A percentile compares a stretch with the other conserved stretches of the same genome.
These are phyloP conservation scores for Anas platyrhynchos DNA, from an alignment of 2,113 vertebrate genomes.

Conservation along the genomic window DNA sequence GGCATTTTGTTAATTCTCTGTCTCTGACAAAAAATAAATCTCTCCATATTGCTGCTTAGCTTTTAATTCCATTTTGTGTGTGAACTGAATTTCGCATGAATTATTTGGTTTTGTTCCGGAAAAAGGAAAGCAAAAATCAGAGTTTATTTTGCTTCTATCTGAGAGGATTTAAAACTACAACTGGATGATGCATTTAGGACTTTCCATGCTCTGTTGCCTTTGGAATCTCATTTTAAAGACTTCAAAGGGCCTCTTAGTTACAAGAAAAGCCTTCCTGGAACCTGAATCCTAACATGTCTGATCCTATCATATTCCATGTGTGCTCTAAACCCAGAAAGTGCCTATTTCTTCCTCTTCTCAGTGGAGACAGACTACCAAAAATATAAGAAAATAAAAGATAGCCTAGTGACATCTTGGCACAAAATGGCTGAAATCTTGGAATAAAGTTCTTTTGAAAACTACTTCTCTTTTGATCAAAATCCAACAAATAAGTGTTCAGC, in stretches of 20 bases:
- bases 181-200: slow-evolving; percentile 56
- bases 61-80: neutral
- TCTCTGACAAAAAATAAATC: neutral
- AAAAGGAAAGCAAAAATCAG: neutral
- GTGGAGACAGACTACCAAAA: neutral
- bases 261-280: slow-evolving; percentile 55
- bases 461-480: neutral
- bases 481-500: neutral
- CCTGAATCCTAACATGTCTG: slow-evolving; percentile 59
- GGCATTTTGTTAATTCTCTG: neutral
- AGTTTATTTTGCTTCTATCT: slow-evolving; percentile 13
- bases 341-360: neutral
- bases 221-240: slow-evolving; percentile 66
- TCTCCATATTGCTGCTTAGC: neutral
- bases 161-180: slow-evolving; percentile 41
- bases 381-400: neutral
- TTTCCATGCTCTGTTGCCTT: slow-evolving; percentile 64
- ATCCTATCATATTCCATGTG: slow-evolving; percentile 56
- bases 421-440: neutral
- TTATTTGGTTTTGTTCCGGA: neutral
- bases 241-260: slow-evolving; percentile 59
- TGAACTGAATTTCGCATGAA: neutral
- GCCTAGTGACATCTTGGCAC: neutral
- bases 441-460: neutral
- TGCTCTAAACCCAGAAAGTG: slow-evolving; percentile 40